Evolutionary conservation across 2,888 invertebrate genomes (phyloP).

Genomic region (Synergus gifuensis): DNA sequence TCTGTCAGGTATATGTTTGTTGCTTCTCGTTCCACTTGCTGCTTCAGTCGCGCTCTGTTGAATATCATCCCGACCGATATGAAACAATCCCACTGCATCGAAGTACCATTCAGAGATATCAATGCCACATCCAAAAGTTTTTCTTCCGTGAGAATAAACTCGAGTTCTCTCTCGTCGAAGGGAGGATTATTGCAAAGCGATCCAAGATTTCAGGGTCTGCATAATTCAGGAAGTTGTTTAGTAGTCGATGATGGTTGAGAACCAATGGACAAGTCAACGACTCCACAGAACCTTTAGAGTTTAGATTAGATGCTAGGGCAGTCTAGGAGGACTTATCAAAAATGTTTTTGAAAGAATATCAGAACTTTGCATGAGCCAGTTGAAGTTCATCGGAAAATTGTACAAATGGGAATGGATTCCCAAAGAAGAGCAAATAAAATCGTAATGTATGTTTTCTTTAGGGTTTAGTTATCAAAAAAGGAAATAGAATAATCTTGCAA

Average conservation of each 20-base stretch:
- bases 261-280: constrained; percentile 62
- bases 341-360: too few species aligned
- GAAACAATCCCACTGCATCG: constrained; percentile 7
- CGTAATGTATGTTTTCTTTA: background rate
- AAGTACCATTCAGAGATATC: constrained; percentile 22
- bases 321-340: background rate
- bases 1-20: constrained; percentile 53
- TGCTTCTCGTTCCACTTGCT: constrained; percentile 64
- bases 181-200: constrained; percentile 46
- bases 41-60: constrained; percentile 63
- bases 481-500: too few species aligned
- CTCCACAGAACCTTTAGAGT: constrained; percentile 57
- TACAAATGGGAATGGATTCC: too few species aligned
- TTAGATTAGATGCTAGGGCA: constrained; percentile 38
- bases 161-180: constrained; percentile 52
- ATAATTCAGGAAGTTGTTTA: constrained; percentile 23
- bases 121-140: constrained; percentile 17
- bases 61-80: constrained; percentile 61
- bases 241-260: constrained; percentile 47
- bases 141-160: constrained; percentile 27
- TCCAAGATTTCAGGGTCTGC: background rate
- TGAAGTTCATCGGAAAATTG: too few species aligned
- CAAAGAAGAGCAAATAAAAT: background rate
- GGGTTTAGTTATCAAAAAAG: background rate
- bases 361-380: too few species aligned